Percentiles rank a stretch among this genome's conserved stretches.
Evolutionary conservation across 2,888 invertebrate genomes (phyloP).

Genomic region (Drosophila vallismaia): DNA sequence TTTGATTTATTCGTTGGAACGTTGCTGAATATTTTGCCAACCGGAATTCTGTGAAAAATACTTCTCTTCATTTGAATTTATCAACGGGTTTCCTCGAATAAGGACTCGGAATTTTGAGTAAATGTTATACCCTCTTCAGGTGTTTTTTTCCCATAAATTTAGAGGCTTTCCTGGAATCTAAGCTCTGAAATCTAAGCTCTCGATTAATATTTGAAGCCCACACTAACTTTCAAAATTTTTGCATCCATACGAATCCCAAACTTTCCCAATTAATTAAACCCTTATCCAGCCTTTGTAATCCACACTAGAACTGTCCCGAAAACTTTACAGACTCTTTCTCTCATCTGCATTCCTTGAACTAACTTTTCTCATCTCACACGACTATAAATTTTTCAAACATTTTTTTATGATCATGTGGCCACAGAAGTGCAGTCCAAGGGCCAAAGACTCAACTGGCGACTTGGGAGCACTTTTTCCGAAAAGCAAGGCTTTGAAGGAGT

Average conservation of each 20-base stretch:
- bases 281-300: conserved; percentile 3
- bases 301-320: conserved; percentile 18
- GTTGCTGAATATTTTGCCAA: too few species aligned
- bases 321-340: conserved; percentile 14
- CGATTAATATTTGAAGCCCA: neutral
- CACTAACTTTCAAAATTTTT: neutral
- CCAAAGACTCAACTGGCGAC: conserved; percentile 52
- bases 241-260: neutral
- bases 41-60: neutral
- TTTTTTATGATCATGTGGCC: conserved; percentile 67
- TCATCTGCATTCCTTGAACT: conserved; percentile 16
- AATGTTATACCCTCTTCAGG: neutral
- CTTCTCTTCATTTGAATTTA: neutral
- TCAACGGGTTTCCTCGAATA: neutral
- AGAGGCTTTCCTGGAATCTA: neutral
- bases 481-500: neutral
- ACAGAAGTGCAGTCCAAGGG: conserved; percentile 54
- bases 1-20: too few species aligned
- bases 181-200: neutral
- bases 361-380: conserved; percentile 7
- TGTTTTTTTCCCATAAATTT: too few species aligned
- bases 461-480: conserved; percentile 48
- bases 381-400: conserved; percentile 30
- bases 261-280: conserved; percentile 27
- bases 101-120: neutral